phyloP scores from a whole-genome alignment of 2,797 vertebrate genomes.

The Cuculus canorus region DNA sequence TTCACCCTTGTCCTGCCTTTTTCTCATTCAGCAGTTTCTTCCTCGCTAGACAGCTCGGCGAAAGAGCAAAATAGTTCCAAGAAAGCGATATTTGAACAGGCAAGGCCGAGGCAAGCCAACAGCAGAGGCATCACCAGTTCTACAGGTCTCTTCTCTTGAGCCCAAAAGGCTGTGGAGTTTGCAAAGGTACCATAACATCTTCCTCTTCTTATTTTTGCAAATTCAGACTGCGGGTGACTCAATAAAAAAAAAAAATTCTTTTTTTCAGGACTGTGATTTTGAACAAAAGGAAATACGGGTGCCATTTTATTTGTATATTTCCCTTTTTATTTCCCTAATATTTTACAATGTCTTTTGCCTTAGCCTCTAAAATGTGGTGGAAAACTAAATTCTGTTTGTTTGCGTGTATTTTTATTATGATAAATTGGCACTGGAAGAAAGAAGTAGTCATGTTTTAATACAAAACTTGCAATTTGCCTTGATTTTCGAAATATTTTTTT shows the following conservation, averaged over 20 bases:
- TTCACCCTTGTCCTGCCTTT: slow-evolving; percentile 24
- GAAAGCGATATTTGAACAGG: rapidly evolving
- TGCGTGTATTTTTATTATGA: not conserved
- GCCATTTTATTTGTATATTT: not conserved
- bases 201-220: not conserved
- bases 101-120: not conserved
- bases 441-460: not conserved
- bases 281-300: not conserved
- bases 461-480: not conserved
- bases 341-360: not conserved
- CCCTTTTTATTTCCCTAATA: not conserved
- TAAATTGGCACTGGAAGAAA: not conserved
- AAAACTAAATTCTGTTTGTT: not conserved
- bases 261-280: not conserved
- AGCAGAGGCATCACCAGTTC: not conserved
- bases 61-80: not conserved
- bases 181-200: not conserved
- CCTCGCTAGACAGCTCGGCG: not conserved
- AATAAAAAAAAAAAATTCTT: not conserved
- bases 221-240: not conserved
- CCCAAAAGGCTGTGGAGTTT: not conserved
- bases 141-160: not conserved
- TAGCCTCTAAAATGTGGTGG: not conserved
- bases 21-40: slow-evolving; percentile 25
- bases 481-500: not conserved